Evolutionary conservation across 2,888 invertebrate genomes (phyloP), one percentile per base, ranked within the genome.

Genomic region (Troglohyphantes excavatus): DNA sequence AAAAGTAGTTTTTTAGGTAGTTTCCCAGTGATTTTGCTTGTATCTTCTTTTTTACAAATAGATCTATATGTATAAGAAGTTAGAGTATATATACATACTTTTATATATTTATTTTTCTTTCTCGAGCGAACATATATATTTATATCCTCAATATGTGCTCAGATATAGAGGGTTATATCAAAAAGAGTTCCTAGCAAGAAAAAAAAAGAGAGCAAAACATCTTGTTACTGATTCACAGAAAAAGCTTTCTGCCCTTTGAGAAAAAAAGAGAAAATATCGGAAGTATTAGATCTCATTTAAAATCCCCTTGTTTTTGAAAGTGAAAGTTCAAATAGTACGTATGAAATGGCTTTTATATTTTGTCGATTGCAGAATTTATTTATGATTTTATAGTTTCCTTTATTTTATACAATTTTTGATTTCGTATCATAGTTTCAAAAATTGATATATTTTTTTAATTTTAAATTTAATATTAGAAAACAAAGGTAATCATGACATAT

Each of bases 271-370:
- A 83, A 70, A 82, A 43, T 39, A 73, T 73, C 39, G 63, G 17
- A 61, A 59, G 63, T 73, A 73, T 83, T 72, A 83, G 61, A 73
- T 83, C 72, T 72, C 70, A 70, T 73, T 83, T 83, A 39, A 83
- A 83, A 83, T 83, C 72, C 43, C 33, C 65, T 83, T 83, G 65
- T 73, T 63, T 70, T 33, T 63, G 70, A 68, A 21, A 59, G 61
- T 53, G 39, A 67, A 79, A 67, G 67, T 29, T 79, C 43, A 82
- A 70, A 53, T 61, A 73, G 43, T 43, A 43, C 61, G 63, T 39
- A 72, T 29, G 63, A 83, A 73, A 68, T 63, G 72, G 63, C 33
- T 83, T 68, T 83, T 73, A 63, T 83, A 59, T 82, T 82, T 61
- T 53, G 68, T 70, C 21, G 46, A 82, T 17, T 33, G 33, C 39